Conservation (phyloP, 2,888 invertebrate genomes). For the Pharmacophagus antenor region DNA sequence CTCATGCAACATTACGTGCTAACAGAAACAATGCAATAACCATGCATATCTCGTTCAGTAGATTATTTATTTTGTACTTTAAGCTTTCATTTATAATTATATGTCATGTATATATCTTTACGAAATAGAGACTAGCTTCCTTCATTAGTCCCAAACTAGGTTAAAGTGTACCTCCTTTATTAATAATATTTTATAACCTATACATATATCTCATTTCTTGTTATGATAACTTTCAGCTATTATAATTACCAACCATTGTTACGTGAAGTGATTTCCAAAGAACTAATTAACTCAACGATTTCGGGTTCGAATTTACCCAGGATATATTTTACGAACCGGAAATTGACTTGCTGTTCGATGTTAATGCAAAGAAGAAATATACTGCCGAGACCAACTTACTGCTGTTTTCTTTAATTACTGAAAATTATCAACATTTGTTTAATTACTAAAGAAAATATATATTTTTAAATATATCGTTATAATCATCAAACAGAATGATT, state of each 20-base stretch:
- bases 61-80: no score
- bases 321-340: constrained; percentile 42
- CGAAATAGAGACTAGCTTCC: no score
- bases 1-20: not conserved
- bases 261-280: constrained; percentile 18
- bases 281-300: constrained; percentile 22
- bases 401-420: constrained; percentile 61
- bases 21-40: no score
- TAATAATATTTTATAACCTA: no score
- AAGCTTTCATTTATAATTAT: no score
- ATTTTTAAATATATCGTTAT: no score
- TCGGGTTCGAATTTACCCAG: constrained; percentile 18
- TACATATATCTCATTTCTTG: not conserved
- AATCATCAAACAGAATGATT: no score
- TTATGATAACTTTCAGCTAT: not conserved
- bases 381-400: constrained; percentile 28
- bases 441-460: not conserved
- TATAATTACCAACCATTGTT: constrained; percentile 7
- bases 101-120: no score
- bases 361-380: constrained; percentile 67
- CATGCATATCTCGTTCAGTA: no score
- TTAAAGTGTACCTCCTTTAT: no score
- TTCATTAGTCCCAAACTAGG: no score
- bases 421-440: constrained; percentile 21
- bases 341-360: constrained; percentile 61